Conservation (phyloP, 2,797 vertebrate genomes). For the Catamblyrhynchus diadema region DNA sequence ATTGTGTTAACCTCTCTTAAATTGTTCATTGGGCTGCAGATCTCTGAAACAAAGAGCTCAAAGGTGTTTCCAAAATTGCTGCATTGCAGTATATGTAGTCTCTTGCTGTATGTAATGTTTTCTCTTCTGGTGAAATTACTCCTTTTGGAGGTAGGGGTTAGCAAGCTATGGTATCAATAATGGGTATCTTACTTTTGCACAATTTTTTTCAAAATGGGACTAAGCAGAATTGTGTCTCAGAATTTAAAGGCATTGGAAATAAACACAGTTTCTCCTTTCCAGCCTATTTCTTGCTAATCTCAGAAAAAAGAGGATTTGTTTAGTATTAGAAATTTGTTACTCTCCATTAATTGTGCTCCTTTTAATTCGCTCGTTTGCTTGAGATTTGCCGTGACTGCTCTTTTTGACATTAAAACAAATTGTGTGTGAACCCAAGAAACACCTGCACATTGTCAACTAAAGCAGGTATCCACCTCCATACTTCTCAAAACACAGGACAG, state of each 20-base stretch:
- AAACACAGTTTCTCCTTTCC: not conserved
- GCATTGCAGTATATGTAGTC: not conserved
- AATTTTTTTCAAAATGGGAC: not conserved
- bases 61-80: not conserved
- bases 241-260: not conserved
- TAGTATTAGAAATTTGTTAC: not conserved
- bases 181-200: not conserved
- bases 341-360: not conserved
- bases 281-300: not conserved
- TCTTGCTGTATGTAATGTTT: not conserved
- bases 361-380: not conserved
- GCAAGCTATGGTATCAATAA: not conserved
- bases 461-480: not conserved
- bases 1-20: not conserved
- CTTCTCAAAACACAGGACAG: not conserved
- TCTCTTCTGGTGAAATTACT: not conserved
- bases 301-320: not conserved
- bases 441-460: fast-evolving
- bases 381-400: not conserved
- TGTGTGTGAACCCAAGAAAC: not conserved
- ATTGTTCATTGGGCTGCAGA: not conserved
- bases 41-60: not conserved
- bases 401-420: not conserved
- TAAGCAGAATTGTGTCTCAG: not conserved
- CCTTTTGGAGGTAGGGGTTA: not conserved